Evolutionary conservation across 2,797 vertebrate species (phyloP), one percentile per base, ranked within the genome.

Genomic region (Sylvilagus floridanus): DNA sequence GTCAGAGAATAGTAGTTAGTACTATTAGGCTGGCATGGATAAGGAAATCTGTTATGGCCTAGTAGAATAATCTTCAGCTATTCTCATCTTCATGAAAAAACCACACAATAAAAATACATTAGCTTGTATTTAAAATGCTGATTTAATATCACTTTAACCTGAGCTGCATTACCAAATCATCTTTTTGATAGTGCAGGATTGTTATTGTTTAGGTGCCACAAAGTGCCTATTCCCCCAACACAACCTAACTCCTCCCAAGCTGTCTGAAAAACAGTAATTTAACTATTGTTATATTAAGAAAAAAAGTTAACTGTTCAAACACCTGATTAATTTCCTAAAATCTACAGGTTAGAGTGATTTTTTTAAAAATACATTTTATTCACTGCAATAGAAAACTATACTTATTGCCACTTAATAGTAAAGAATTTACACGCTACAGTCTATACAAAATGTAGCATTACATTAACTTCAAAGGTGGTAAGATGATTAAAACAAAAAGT

Each of bases 401-500:
- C 21, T 79, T 91, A 88, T 1, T 84, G 52, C 75, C 90, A 86
- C 85, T 94, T 93, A 85, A 90, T 42, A 93, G 65, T 85, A 78
- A 91, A 94, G 37, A 30, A 79, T 91, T 76, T 89, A 91, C 37
- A 47, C 90, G 73, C 75, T 73, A 65, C 26, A 50, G 57, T 88
- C 65, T 85, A 90, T 75, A 88, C 24, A 83, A 94, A 95, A 90
- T 83, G 47, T 63, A 89, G 50, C n/a, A 77, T 22, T 86, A 26
- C 50, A 76, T 93, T 95, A 96, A 96, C 88, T 96, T 97, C 73
- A 84, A 92, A 94, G 35, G 30, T 90, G 81, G 35, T 84, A 87
- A 93, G 62, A 65, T 73, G 84, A 92, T 92, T 95, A 91, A 94
- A 97, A 95, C 90, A 50, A 94, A 96, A 94, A 75, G 72, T 97